Evolutionary conservation across 2,797 vertebrate genomes (phyloP).

Genomic region (Pipistrellus pipistrellus): DNA sequence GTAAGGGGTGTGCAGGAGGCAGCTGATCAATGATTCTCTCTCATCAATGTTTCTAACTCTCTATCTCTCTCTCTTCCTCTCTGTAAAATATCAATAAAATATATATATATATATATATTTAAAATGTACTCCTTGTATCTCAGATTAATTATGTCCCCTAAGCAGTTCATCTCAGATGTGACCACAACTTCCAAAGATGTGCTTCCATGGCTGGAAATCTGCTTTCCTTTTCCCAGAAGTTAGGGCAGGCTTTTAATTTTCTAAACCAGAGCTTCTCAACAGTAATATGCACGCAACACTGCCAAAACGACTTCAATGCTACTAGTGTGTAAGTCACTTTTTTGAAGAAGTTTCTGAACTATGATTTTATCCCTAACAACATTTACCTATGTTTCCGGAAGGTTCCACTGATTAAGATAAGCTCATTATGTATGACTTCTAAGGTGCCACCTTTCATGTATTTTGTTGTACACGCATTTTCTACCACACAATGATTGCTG

Average conservation of each 20-base stretch:
- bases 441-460: background rate
- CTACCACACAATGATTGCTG: background rate
- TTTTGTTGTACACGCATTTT: background rate
- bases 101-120: too few relatives aligned
- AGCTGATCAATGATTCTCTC: too few relatives aligned
- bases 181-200: background rate
- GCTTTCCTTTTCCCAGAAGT: background rate
- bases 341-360: background rate
- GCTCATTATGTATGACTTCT: background rate
- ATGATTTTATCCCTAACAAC: background rate
- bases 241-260: background rate
- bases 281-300: background rate
- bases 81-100: too few relatives aligned
- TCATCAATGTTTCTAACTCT: too few relatives aligned
- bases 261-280: background rate
- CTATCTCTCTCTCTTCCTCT: too few relatives aligned
- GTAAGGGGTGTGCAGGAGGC: too few relatives aligned
- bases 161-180: background rate
- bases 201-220: background rate
- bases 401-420: conserved; percentile 24
- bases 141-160: background rate
- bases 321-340: rapidly evolving
- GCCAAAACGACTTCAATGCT: background rate
- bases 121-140: background rate
- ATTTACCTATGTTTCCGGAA: background rate